These are phyloP conservation scores for Chrysogorgia sp. DNA, from an alignment of 92 coral and sea anemone genomes.

Conservation along the genomic window DNA sequence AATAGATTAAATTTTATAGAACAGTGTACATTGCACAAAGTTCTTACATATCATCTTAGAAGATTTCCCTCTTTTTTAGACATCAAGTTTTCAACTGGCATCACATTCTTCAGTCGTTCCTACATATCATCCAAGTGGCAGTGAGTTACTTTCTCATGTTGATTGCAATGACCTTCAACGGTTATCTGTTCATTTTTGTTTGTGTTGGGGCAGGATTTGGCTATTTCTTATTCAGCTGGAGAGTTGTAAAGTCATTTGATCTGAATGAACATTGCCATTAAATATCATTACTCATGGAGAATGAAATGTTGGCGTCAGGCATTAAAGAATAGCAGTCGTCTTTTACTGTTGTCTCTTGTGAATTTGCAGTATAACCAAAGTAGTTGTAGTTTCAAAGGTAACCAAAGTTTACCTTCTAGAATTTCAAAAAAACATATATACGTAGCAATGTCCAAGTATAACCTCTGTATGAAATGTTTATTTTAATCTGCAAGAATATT, in stretches of 20 bases:
- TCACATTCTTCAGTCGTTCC: conserved; percentile 76
- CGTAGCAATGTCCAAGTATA: too few relatives aligned
- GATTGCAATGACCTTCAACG: conserved; percentile 97
- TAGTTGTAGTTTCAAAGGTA: not conserved
- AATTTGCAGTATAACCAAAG: not conserved
- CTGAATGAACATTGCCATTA: conserved; percentile 97
- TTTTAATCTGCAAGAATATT: too few relatives aligned
- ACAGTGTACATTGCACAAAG: too few relatives aligned
- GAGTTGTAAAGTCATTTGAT: conserved; percentile 76
- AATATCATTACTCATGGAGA: not conserved
- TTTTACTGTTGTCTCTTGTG: not conserved
- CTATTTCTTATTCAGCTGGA: conserved; percentile 94
- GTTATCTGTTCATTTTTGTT: conserved; percentile 81
- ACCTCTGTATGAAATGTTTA: too few relatives aligned
- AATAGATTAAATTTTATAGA: too few relatives aligned
- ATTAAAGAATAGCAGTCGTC: not conserved
- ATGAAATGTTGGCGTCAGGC: not conserved
- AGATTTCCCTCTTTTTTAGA: conserved; percentile 48
- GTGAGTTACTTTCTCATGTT: conserved; percentile 96
- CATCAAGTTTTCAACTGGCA: conserved; percentile 77
- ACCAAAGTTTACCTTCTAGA: too few relatives aligned
- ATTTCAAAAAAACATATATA: too few relatives aligned
- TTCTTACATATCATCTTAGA: not conserved
- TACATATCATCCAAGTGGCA: conserved; percentile 86
- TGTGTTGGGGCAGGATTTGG: conserved; percentile 95